Percentiles rank a stretch among this genome's conserved stretches.
These are phyloP conservation scores for Tortricodes alternella DNA, from an alignment of 2,888 invertebrate species.

Conservation along the genomic window DNA sequence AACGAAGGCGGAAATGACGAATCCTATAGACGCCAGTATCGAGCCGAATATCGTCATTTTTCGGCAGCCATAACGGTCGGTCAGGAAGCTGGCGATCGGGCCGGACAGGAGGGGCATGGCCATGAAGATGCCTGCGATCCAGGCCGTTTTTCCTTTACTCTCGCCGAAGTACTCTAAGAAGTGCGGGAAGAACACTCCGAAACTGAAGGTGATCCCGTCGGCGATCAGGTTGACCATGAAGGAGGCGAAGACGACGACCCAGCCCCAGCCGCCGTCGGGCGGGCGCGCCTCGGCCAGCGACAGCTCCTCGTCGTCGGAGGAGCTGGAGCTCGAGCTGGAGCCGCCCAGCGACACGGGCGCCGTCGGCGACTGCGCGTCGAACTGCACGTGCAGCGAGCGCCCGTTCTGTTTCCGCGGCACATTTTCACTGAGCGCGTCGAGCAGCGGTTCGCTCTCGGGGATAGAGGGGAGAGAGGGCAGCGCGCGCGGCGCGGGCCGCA, in stretches of 20 bases:
- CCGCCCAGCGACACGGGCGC: slow-evolving; percentile 61
- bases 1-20: slow-evolving; percentile 89
- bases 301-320: slow-evolving; percentile 84
- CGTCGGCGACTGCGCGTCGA: slow-evolving; percentile 76
- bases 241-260: slow-evolving; percentile 94
- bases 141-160: slow-evolving; percentile 93
- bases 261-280: slow-evolving; percentile 96
- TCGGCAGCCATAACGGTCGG: slow-evolving; percentile 92
- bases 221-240: slow-evolving; percentile 95
- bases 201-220: slow-evolving; percentile 96
- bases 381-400: slow-evolving; percentile 83
- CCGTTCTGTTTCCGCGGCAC: slow-evolving; percentile 56
- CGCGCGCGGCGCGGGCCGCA: slow-evolving; percentile 64
- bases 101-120: slow-evolving; percentile 94
- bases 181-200: slow-evolving; percentile 94
- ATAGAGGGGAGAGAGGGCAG: slow-evolving; percentile 64
- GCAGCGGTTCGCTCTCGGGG: slow-evolving; percentile 72
- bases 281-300: slow-evolving; percentile 86
- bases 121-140: slow-evolving; percentile 95
- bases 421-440: slow-evolving; percentile 52
- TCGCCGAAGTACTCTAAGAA: slow-evolving; percentile 93
- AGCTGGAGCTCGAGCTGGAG: slow-evolving; percentile 78
- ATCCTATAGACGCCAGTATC: slow-evolving; percentile 88
- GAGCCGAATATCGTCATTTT: slow-evolving; percentile 90
- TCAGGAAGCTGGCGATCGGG: slow-evolving; percentile 92